Evolutionary conservation across 2,113 vertebrate species (phyloP).

Genomic region (Stegostoma tigrinum): DNA sequence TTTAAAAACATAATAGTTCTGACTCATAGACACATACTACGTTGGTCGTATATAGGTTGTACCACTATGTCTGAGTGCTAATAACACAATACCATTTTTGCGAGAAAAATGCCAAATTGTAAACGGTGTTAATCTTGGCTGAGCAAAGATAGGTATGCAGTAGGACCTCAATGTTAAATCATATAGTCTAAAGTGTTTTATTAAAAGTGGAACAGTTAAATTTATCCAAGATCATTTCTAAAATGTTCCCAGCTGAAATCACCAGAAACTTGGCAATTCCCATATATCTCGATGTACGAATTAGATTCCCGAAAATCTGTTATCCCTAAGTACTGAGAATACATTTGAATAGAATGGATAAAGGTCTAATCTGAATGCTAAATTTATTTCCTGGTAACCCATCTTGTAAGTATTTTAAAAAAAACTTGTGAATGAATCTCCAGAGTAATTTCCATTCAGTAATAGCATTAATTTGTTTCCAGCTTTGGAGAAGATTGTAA

Average conservation of each 20-base stretch:
- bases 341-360: conserved; percentile 8
- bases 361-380: neutral
- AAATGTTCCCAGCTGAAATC: neutral
- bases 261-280: neutral
- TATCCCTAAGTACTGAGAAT: neutral
- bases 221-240: conserved; percentile 7
- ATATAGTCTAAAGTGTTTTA: neutral
- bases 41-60: neutral
- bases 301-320: neutral
- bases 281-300: neutral
- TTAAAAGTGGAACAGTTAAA: neutral
- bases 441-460: neutral
- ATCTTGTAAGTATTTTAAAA: neutral
- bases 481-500: neutral
- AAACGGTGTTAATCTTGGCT: neutral
- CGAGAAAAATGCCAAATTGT: neutral
- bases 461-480: neutral
- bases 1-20: neutral
- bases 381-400: neutral
- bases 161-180: neutral
- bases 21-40: neutral
- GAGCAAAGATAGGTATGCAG: neutral
- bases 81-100: neutral
- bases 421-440: neutral
- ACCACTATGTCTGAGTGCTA: neutral